Evolutionary conservation across 2,113 vertebrate species (phyloP).

Genomic region (Circaetus cinerascens): DNA sequence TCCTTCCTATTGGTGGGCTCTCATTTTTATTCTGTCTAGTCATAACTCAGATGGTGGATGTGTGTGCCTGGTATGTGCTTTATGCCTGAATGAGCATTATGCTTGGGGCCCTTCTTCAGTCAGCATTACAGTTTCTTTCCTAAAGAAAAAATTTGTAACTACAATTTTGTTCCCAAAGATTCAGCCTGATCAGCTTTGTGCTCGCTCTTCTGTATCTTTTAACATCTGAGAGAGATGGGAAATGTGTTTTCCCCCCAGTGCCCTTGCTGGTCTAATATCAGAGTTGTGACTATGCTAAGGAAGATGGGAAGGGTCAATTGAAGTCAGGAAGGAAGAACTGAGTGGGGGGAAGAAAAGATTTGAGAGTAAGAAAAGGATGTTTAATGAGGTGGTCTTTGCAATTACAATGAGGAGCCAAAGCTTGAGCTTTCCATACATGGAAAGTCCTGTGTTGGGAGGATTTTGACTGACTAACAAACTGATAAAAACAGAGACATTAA

Average conservation of each 20-base stretch:
- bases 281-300: not conserved
- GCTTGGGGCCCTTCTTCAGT: not conserved
- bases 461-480: not conserved
- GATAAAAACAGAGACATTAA: not conserved
- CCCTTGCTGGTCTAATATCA: not conserved
- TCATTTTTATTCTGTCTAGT: not conserved
- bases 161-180: not conserved
- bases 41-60: not conserved
- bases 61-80: not conserved
- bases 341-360: not conserved
- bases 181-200: not conserved
- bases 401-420: not conserved
- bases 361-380: not conserved
- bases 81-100: not conserved
- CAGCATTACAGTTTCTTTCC: not conserved
- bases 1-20: not conserved
- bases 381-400: not conserved
- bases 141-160: not conserved
- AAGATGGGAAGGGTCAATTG: not conserved
- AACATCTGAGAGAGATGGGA: not conserved
- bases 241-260: fast-evolving
- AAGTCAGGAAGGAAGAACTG: not conserved
- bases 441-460: not conserved
- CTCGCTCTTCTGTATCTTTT: not conserved
- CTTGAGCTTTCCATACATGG: not conserved